phyloP scores from a whole-genome alignment of 1,140 invertebrate genomes.

The Leptinotarsa defecta region DNA sequence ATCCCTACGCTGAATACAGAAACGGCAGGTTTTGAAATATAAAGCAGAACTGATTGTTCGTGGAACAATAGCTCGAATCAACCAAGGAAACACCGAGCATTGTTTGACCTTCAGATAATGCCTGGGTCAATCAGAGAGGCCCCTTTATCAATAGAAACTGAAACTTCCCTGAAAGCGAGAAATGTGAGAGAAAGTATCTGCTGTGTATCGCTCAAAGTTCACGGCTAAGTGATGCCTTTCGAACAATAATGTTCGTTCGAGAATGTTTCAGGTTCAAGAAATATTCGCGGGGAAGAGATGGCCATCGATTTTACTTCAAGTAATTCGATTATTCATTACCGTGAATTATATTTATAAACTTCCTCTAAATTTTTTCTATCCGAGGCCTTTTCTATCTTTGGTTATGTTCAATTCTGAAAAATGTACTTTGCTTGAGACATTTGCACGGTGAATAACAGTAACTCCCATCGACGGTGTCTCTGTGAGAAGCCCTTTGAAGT shows the following conservation, averaged over 20 bases:
- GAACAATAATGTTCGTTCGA: too few relatives aligned
- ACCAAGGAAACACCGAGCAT: background rate
- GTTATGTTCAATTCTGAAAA: too few relatives aligned
- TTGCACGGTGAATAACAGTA: too few relatives aligned
- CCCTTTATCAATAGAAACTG: background rate
- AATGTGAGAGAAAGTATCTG: background rate
- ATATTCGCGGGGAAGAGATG: too few relatives aligned
- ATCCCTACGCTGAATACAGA: background rate
- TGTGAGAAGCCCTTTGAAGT: too few relatives aligned
- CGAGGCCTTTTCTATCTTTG: too few relatives aligned
- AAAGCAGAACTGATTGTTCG: background rate
- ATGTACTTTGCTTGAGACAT: too few relatives aligned
- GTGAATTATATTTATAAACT: too few relatives aligned
- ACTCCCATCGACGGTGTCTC: too few relatives aligned
- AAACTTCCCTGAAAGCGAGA: background rate
- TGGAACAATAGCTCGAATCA: background rate
- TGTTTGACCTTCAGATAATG: background rate
- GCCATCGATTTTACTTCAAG: too few relatives aligned
- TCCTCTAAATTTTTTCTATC: too few relatives aligned
- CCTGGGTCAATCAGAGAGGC: background rate
- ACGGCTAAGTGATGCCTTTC: background rate
- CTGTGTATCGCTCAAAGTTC: background rate
- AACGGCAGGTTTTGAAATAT: background rate
- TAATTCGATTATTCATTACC: too few relatives aligned
- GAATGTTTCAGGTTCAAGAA: background rate